Percentiles rank a stretch among this genome's conserved stretches.
Evolutionary conservation across 2,113 vertebrate species (phyloP).

Genomic region (Osmerus eperlanus): DNA sequence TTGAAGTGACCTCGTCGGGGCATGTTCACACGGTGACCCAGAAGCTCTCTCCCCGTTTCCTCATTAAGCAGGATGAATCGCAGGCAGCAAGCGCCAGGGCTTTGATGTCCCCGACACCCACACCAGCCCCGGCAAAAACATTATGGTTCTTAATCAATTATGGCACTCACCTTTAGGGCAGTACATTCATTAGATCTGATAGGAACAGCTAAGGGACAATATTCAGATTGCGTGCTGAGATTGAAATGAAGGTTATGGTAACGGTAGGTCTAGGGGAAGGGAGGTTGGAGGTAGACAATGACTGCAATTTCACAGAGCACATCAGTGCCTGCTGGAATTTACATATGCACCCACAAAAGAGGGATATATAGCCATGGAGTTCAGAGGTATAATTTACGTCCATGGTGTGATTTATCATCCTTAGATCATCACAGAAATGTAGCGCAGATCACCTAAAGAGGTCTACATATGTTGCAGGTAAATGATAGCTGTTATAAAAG

Average conservation of each 20-base stretch:
- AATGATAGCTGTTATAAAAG: constrained; percentile 68
- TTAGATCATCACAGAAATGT: constrained; percentile 52
- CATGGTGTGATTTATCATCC: constrained; percentile 58
- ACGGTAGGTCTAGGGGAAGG: no score
- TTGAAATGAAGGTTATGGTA: constrained; percentile 66
- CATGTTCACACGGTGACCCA: constrained; percentile 59
- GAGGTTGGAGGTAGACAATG: constrained; percentile 57
- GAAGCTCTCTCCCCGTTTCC: constrained; percentile 62
- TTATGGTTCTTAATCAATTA: constrained; percentile 76
- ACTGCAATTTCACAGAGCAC: constrained; percentile 51
- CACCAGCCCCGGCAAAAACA: constrained; percentile 59
- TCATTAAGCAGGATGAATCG: constrained; percentile 69
- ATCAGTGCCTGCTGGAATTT: constrained; percentile 50
- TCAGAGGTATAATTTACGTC: constrained; percentile 56
- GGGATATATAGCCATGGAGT: constrained; percentile 45
- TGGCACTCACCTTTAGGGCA: constrained; percentile 66
- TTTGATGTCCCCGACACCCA: constrained; percentile 59
- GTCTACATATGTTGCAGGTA: constrained; percentile 49
- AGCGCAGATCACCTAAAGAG: constrained; percentile 54
- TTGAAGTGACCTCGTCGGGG: constrained; percentile 70
- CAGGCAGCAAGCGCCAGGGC: constrained; percentile 37
- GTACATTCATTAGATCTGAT: constrained; percentile 69
- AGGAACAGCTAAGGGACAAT: constrained; percentile 68
- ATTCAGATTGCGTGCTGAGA: constrained; percentile 64
- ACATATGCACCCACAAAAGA: constrained; percentile 53